Evolutionary conservation across 1,140 invertebrate genomes (phyloP), one percentile per base, ranked within the genome.

Genomic region (Zaprionus camerounensis): DNA sequence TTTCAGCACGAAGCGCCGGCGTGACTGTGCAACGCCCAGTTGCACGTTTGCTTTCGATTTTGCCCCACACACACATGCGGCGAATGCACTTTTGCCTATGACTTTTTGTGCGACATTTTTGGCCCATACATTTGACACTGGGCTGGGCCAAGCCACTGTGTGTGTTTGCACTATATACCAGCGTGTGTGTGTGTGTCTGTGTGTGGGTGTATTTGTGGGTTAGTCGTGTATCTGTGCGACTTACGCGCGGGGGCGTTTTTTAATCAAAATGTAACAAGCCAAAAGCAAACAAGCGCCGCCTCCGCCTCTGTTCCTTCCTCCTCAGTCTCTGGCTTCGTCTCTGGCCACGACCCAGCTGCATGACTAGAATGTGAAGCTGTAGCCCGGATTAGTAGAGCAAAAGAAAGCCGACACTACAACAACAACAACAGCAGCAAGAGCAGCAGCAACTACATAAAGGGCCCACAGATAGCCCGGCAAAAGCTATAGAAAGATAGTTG

Each of bases 241-340:
- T 90, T 81, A 84, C 72, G 78, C 81, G 85, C 85, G 85, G 87
- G 85, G 85, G 85, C 85, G 86, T 85, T 90, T 90, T 90, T 90
- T 90, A 90, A 90, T 90, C 85, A 90, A 90, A 90, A 90, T 90
- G 85, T 90, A 90, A 90, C 85, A 90, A 90, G 85, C 79, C 85
- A 88, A 90, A 88, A 90, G 85, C 85, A 88, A 88, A 88, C 85
- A 90, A 85, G 85, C 78, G 78, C 64, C 64, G 71, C 72, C 70
- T 51, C 61, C 51, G 31, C 44, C 56, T 22, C 53, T 7, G 31
- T 57, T 31, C 12, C 44, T 11, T 20, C 4, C 61, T n/a, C 0
- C 31, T 34, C 31, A 65, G 58, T 57, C 68, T 44, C 69, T 53
- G 38, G 31, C 53, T n/a, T 34, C n/a, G 62, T 63, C 38, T 31